A percentile compares a stretch with the other conserved stretches of the same genome.
These are phyloP conservation scores for Ganaspis sp. DNA, from an alignment of 1,140 invertebrate species.

Conservation along the genomic window DNA sequence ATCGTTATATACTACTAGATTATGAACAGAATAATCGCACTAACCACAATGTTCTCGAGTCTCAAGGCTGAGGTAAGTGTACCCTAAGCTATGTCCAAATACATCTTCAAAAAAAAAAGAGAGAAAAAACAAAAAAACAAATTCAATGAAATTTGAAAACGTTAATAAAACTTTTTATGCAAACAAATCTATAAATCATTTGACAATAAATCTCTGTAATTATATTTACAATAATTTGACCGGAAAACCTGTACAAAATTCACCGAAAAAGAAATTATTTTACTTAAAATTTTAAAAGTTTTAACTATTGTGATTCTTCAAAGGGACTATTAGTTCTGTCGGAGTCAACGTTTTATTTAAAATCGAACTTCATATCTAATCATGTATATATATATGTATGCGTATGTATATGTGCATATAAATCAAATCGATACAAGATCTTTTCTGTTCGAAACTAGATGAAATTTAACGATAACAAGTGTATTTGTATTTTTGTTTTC, in stretches of 20 bases:
- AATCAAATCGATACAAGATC: neutral
- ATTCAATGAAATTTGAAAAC: neutral
- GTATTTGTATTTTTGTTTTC: neutral
- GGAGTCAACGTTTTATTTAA: too few relatives aligned
- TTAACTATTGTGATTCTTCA: too few relatives aligned
- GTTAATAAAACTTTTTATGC: too few relatives aligned
- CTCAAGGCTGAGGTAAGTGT: conserved; percentile 61
- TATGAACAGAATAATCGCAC: conserved; percentile 63
- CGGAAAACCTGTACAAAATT: too few relatives aligned
- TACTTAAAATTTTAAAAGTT: too few relatives aligned
- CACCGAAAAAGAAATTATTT: too few relatives aligned
- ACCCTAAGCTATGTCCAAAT: conserved; percentile 33
- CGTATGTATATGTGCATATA: neutral
- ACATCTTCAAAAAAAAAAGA: conserved; percentile 23
- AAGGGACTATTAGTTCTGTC: too few relatives aligned
- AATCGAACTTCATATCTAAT: too few relatives aligned
- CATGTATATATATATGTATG: too few relatives aligned
- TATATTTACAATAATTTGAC: too few relatives aligned
- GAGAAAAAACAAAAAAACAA: neutral
- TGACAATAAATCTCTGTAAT: too few relatives aligned
- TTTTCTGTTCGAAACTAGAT: neutral
- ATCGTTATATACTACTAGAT: conserved; percentile 69
- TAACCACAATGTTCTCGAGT: conserved; percentile 64
- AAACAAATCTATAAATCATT: too few relatives aligned
- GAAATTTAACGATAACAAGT: neutral